Evolutionary conservation across 2,888 invertebrate species (phyloP), one percentile per base, ranked within the genome.

Genomic region (Drosophila helvetica): DNA sequence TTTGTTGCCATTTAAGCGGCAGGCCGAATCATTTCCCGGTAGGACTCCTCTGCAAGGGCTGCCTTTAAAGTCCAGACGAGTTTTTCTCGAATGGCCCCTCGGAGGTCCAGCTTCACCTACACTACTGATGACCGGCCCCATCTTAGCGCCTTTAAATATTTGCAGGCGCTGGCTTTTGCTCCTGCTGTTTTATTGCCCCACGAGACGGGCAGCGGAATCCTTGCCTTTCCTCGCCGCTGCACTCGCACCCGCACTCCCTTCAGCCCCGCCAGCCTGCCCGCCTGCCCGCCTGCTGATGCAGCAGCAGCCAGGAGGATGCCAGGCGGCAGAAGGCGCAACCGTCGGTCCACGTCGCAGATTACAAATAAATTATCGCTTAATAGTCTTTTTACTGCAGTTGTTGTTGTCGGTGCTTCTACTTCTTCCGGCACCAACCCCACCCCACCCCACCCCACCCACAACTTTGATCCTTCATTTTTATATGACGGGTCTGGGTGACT

Each of bases 361-460:
- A 91, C 91, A 91, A 90, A 91, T 91, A 91, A 91, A 91, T 91
- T 91, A 91, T 91, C 90, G 89, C 87, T 82, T 91, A 91, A 91
- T 90, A 91, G 91, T 85, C 82, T 79, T 27, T 27, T 27, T 7
- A 27, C 27, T 27, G 27, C 8, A 8, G 27, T 27, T 27, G 27
- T 27, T 86, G 84, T 74, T 67, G 33, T 33, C 12, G 33, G 7
- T 27, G 33, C 2, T 27, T 4, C 33, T 12, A 15, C 57, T 52
- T 65, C 66, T 55, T 59, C 50, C 17, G 57, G 17, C 38, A 18
- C 38, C 22, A 12, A 19, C 30, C 46, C 10, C 50, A 51, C 58
- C n/a, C n/a, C n/a, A n/a, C n/a, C n/a, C n/a, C n/a, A n/a, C n/a
- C n/a, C n/a, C 47, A 53, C 50, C 22, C 54, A 38, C 22, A 48